Evolutionary conservation across 2,888 invertebrate genomes (phyloP).

Genomic region (Ectemnius cavifrons): DNA sequence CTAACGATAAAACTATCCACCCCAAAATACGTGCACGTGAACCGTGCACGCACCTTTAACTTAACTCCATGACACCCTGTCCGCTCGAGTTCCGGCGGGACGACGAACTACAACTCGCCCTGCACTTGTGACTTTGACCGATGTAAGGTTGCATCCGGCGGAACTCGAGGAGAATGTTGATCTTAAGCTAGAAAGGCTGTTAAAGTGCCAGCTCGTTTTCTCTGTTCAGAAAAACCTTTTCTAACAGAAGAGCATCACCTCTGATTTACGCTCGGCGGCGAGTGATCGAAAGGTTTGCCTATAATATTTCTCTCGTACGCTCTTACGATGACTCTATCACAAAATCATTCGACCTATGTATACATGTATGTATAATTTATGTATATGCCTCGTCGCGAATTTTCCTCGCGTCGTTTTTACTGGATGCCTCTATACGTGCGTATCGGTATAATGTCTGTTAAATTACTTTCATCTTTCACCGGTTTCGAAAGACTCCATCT

Average conservation of each 20-base stretch:
- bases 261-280: background rate
- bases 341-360: slow-evolving; percentile 40
- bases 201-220: too few relatives aligned
- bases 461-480: slow-evolving; percentile 61
- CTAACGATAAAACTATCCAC: slow-evolving; percentile 47
- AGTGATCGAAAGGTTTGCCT: background rate
- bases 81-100: background rate
- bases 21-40: slow-evolving; percentile 22
- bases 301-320: slow-evolving; percentile 1
- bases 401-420: slow-evolving; percentile 12
- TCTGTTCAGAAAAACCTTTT: too few relatives aligned
- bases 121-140: too few relatives aligned
- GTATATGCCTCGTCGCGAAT: slow-evolving; percentile 40
- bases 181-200: too few relatives aligned
- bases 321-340: slow-evolving; percentile 45
- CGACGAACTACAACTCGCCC: too few relatives aligned
- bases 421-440: background rate
- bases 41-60: slow-evolving; percentile 27
- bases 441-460: slow-evolving; percentile 16
- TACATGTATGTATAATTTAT: slow-evolving; percentile 30
- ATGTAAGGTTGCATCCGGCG: too few relatives aligned
- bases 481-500: slow-evolving; percentile 37
- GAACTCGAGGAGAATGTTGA: too few relatives aligned
- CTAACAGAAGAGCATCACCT: too few relatives aligned
- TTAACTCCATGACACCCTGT: background rate